These are phyloP conservation scores for Emys orbicularis DNA, from an alignment of 2,797 vertebrate species.

Conservation along the genomic window DNA sequence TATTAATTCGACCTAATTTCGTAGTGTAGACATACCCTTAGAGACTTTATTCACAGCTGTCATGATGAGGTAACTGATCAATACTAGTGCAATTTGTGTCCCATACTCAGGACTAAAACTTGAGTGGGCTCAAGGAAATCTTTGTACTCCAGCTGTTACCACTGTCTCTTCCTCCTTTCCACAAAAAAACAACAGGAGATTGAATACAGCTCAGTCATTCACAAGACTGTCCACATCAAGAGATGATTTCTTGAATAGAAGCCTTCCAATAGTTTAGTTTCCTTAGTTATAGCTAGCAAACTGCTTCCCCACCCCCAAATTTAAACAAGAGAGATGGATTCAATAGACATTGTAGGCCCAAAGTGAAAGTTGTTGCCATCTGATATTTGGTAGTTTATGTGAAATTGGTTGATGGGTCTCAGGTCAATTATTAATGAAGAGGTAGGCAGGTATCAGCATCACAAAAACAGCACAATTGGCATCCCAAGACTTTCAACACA, in stretches of 20 bases:
- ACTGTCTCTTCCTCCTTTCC: rapidly evolving
- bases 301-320: not conserved
- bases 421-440: not conserved
- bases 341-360: not conserved
- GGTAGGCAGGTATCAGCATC: rapidly evolving
- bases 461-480: not conserved
- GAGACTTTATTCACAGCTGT: no score
- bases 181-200: not conserved
- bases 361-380: rapidly evolving
- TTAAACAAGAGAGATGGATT: not conserved
- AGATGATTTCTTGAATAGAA: not conserved
- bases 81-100: not conserved
- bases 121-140: not conserved
- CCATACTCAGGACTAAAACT: not conserved
- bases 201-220: not conserved
- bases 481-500: not conserved
- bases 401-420: not conserved
- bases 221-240: not conserved
- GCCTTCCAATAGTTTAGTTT: not conserved
- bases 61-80: not conserved
- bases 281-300: not conserved
- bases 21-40: no score
- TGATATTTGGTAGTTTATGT: not conserved
- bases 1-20: no score
- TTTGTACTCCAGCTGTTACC: not conserved